Percentiles rank a stretch among this genome's conserved stretches.
Conservation (phyloP, 2,113 vertebrate species). For the Nestor notabilis region DNA sequence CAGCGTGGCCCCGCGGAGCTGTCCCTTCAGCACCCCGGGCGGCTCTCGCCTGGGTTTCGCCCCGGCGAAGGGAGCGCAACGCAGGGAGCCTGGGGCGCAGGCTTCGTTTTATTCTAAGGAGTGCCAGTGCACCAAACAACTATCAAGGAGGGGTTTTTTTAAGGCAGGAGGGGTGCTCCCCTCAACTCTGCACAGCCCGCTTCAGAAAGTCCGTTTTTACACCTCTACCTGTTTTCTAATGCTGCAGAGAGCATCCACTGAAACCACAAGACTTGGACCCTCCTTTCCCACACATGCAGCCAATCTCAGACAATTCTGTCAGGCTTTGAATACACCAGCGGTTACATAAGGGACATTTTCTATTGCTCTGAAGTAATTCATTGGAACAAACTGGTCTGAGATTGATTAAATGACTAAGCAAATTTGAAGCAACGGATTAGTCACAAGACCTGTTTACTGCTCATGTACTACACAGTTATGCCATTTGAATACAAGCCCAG, state of each 20-base stretch:
- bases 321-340: background rate
- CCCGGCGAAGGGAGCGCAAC: too few relatives aligned
- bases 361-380: background rate
- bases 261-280: background rate
- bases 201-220: background rate
- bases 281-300: background rate
- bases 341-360: background rate
- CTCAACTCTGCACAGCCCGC: background rate
- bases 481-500: background rate
- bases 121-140: background rate
- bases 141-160: too few relatives aligned
- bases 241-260: background rate
- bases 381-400: background rate
- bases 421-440: background rate
- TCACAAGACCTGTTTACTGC: background rate
- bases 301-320: background rate
- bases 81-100: rapidly evolving
- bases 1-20: slow-evolving; percentile 28
- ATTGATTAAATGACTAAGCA: background rate
- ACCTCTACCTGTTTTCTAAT: rapidly evolving
- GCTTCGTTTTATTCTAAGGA: background rate
- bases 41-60: background rate
- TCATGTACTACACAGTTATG: background rate
- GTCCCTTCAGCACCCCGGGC: slow-evolving; percentile 71
- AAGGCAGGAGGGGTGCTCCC: background rate